Evolutionary conservation across 2,888 invertebrate species (phyloP).

Genomic region (Tenthredo scrophulariae): DNA sequence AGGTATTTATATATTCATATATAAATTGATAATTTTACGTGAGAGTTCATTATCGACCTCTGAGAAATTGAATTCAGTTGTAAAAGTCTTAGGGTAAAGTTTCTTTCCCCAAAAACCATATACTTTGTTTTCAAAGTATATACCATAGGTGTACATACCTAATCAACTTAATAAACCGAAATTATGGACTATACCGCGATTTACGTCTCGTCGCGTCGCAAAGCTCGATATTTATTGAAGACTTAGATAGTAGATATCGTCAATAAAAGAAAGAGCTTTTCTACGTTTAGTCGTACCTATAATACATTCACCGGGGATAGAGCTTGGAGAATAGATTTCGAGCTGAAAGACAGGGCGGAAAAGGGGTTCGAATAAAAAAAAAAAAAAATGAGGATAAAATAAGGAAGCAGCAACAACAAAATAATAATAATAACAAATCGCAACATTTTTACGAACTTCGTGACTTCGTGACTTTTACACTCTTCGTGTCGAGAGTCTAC

Average conservation of each 20-base stretch:
- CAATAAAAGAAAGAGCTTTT: conserved; percentile 37
- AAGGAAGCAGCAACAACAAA: neutral
- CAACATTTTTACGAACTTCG: conserved; percentile 34
- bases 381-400: neutral
- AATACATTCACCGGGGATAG: neutral
- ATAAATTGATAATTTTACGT: neutral
- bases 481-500: conserved; percentile 16
- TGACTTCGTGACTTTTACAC: conserved; percentile 41
- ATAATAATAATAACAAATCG: neutral
- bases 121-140: neutral
- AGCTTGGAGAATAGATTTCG: neutral
- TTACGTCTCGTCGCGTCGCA: neutral
- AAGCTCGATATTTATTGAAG: conserved; percentile 27
- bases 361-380: neutral
- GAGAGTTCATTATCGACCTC: neutral
- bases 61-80: neutral
- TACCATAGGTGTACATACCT: neutral
- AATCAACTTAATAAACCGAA: neutral
- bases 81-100: neutral
- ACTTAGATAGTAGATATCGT: conserved; percentile 8
- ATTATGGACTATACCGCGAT: neutral
- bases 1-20: no score
- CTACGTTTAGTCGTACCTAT: neutral
- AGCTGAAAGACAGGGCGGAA: neutral
- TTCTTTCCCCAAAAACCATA: neutral